Base-by-base conservation (phyloP, 2,797 vertebrate genomes). In the Aulostomus chinensis region DNA sequence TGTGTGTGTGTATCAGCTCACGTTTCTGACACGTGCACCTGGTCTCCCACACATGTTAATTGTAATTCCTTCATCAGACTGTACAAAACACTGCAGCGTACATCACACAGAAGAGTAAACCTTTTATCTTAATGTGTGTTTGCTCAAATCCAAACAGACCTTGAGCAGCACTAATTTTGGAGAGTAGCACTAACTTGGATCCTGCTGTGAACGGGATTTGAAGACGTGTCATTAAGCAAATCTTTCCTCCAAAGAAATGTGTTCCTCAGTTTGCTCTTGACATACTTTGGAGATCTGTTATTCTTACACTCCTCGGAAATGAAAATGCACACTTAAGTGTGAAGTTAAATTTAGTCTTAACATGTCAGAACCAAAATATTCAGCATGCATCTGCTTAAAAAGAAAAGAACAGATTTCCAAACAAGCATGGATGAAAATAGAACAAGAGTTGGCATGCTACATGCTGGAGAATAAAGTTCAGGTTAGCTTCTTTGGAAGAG, bases 181-280 rank as follows among this genome's bases (percentile, higher is more conserved):
- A 34, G 28, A 59, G 58, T 69, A 46, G 70, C 20, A 52, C 69
- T 49, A 38, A 66, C 54, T 33, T 13, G 35, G 56, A 61, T 65
- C 70, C 78, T 72, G 67, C 73, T 79, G 82, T 67, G 75, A 86
- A 61, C 46, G 60, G 57, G 60, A 78, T 81, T 78, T 71, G 58
- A 68, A 39, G 50, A 59, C 53, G 60, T 75, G 49, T 60, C 67
- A 60, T 79, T 55, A 67, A 50, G 68, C 67, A 62, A 40, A 64
- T 67, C 66, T 74, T 56, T 50, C 15, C 34, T 72, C 55, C 12
- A 52, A 69, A 74, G 67, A 62, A 37, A 43, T 70, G 58, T 64
- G 59, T 25, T 69, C 68, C 48, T 56, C 50, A 63, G 45, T 61
- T 75, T 80, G 54, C 34, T 73, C 68, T 67, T 73, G 79, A 79